Evolutionary conservation across 2,797 vertebrate genomes (phyloP).

Genomic region (Lemur catta): DNA sequence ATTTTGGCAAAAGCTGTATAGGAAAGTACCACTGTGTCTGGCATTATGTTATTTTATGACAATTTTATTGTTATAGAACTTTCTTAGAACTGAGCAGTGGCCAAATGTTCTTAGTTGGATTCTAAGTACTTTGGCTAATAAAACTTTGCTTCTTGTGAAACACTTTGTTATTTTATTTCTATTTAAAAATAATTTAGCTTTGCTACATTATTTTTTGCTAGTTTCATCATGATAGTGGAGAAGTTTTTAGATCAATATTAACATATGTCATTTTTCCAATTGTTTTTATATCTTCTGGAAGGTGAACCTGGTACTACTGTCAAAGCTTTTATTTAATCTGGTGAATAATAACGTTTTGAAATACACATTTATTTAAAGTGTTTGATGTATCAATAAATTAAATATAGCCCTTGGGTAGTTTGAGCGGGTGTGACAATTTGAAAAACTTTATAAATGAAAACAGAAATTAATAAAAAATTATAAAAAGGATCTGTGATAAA

Average conservation of each 20-base stretch:
- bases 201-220: not conserved
- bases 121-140: not conserved
- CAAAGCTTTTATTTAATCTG: not conserved
- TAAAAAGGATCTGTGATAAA: not conserved
- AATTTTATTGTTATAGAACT: not conserved
- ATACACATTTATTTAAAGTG: not conserved
- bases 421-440: not conserved
- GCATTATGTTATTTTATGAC: not conserved
- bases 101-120: not conserved
- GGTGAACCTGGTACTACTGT: not conserved
- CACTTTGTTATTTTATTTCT: not conserved
- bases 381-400: not conserved
- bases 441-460: not conserved
- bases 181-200: not conserved
- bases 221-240: not conserved
- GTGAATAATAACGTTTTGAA: not conserved
- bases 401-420: not conserved
- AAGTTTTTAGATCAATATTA: not conserved
- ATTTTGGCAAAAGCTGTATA: not conserved
- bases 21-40: not conserved
- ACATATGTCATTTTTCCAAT: not conserved
- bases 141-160: not conserved
- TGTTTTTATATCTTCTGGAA: not conserved
- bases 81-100: not conserved
- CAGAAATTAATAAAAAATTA: not conserved